Evolutionary conservation across 2,888 invertebrate genomes (phyloP).

Genomic region (Dryococelus australis): DNA sequence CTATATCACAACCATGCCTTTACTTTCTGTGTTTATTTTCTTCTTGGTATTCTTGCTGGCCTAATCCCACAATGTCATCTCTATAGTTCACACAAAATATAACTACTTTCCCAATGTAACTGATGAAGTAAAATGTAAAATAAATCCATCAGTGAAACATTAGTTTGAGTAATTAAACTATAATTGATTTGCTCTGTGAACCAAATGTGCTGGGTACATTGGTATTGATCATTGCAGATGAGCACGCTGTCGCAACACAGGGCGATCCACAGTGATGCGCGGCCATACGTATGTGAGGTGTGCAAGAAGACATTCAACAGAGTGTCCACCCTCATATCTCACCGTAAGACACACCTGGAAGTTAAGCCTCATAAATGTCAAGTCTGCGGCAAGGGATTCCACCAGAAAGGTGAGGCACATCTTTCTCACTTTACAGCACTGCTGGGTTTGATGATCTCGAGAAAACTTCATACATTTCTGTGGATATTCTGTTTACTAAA

Average conservation of each 20-base stretch:
- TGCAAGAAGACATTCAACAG: constrained; percentile 82
- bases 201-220: constrained; percentile 9
- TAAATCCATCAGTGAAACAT: too few species aligned
- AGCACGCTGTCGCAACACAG: constrained; percentile 79
- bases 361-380: constrained; percentile 77
- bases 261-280: constrained; percentile 78
- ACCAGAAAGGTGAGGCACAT: constrained; percentile 74
- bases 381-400: constrained; percentile 79
- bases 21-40: too few species aligned
- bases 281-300: constrained; percentile 74
- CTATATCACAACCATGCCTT: too few species aligned
- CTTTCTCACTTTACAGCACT: background rate
- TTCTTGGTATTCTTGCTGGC: too few species aligned
- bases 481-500: too few species aligned
- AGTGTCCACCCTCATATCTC: constrained; percentile 80
- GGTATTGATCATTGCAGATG: constrained; percentile 61
- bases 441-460: constrained; percentile 9
- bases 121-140: too few species aligned
- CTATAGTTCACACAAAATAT: too few species aligned
- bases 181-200: background rate
- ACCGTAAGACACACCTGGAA: constrained; percentile 78
- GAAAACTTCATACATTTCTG: background rate
- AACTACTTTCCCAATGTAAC: too few species aligned
- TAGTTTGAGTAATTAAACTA: too few species aligned
- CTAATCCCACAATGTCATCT: too few species aligned